Conservation (phyloP, 37 sponge, comb jelly and placozoan genomes). For the Chondrosia reniformis region DNA sequence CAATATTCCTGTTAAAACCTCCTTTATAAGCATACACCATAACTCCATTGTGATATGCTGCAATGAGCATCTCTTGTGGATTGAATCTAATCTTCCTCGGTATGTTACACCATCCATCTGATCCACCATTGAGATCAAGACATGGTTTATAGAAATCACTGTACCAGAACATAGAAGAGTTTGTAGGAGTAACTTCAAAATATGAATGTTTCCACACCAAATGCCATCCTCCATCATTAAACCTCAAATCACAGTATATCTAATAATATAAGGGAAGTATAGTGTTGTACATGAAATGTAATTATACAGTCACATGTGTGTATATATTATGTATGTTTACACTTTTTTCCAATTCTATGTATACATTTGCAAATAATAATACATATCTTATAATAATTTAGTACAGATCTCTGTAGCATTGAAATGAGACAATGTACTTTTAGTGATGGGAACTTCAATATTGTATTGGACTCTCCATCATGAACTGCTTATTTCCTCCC, state of each 20-base stretch:
- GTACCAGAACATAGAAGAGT: conserved; percentile 26
- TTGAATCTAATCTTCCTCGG: conserved; percentile 24
- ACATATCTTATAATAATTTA: too few species aligned
- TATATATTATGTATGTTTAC: neutral
- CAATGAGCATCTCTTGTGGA: conserved; percentile 26
- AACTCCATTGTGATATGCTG: conserved; percentile 21
- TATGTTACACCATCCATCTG: conserved; percentile 35
- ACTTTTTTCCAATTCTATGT: neutral
- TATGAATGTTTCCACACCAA: conserved; percentile 33
- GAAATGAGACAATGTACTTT: neutral
- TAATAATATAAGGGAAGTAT: neutral
- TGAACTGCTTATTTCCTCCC: too few species aligned
- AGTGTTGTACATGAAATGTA: neutral
- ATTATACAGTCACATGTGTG: neutral
- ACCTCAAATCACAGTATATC: conserved; percentile 27
- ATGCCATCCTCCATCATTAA: conserved; percentile 32
- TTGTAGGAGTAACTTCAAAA: neutral
- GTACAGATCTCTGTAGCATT: neutral
- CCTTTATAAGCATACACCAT: conserved; percentile 27
- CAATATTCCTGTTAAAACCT: conserved; percentile 22
- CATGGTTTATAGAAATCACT: conserved; percentile 12
- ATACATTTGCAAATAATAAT: too few species aligned
- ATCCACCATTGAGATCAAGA: neutral
- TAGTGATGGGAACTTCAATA: too few species aligned
- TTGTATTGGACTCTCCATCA: too few species aligned